phyloP scores from a whole-genome alignment of 1,140 invertebrate genomes.

The Tetragnatha versicolor region DNA sequence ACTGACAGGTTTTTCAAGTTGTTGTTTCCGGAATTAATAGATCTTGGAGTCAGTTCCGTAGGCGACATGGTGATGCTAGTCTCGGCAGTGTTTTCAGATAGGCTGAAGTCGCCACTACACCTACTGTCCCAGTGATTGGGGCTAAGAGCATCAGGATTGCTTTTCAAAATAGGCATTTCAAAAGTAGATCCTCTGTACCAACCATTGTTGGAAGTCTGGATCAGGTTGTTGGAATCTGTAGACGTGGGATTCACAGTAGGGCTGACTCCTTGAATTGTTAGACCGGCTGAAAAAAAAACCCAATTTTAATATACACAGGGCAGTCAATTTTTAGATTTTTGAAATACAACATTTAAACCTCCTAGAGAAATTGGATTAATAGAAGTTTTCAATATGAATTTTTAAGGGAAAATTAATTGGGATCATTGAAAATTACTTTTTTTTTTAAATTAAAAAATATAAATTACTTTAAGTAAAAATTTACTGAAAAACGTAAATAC shows the following conservation, averaged over 20 bases:
- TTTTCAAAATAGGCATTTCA: constrained; percentile 27
- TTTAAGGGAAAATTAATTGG: no score
- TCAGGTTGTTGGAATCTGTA: constrained; percentile 14
- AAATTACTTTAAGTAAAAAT: neutral
- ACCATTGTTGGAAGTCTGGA: constrained; percentile 9
- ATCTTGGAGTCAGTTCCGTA: constrained; percentile 59
- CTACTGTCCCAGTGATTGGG: constrained; percentile 32
- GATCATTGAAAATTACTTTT: no score
- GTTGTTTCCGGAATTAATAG: constrained; percentile 46
- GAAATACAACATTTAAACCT: no score
- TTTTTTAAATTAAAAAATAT: neutral
- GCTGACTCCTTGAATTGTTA: constrained; percentile 67
- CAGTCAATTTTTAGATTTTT: no score
- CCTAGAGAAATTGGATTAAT: no score
- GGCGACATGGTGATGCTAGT: constrained; percentile 65
- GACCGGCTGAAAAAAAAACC: constrained; percentile 61
- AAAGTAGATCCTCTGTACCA: constrained; percentile 39
- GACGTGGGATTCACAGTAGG: constrained; percentile 68
- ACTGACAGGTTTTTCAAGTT: constrained; percentile 55
- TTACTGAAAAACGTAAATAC: neutral
- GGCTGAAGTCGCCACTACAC: constrained; percentile 57
- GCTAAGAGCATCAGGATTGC: constrained; percentile 23
- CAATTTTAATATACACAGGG: neutral
- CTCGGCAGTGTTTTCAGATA: constrained; percentile 65
- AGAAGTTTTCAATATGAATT: no score